Evolutionary conservation across 2,797 vertebrate species (phyloP).

Genomic region (Petrocephalus sullivani): DNA sequence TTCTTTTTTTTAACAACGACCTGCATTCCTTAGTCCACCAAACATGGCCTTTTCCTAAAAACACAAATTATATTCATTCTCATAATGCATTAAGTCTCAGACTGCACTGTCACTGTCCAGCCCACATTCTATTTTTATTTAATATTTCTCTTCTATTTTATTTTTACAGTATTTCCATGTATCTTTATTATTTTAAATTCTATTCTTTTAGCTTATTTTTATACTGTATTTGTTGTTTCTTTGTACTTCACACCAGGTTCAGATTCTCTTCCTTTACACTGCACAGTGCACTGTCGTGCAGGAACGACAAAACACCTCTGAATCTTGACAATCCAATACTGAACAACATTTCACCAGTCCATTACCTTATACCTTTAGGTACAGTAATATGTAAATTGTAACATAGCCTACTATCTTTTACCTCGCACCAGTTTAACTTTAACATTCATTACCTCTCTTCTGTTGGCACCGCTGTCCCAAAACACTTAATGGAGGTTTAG

Average conservation of each 20-base stretch:
- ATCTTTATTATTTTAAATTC: not conserved
- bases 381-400: not conserved
- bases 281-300: not conserved
- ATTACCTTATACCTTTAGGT: not conserved
- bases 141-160: not conserved
- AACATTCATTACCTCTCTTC: not conserved
- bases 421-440: not conserved
- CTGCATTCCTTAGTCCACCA: not conserved
- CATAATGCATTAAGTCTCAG: not conserved
- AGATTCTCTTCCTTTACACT: not conserved
- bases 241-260: not conserved
- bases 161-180: not conserved
- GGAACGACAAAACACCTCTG: not conserved
- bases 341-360: not conserved
- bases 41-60: not conserved
- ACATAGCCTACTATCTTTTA: not conserved
- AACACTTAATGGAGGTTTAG: slow-evolving; percentile 9
- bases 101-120: not conserved
- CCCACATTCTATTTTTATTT: not conserved
- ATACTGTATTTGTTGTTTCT: not conserved
- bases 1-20: not conserved
- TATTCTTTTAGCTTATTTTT: not conserved
- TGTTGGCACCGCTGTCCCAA: not conserved
- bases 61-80: not conserved
- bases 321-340: not conserved